phyloP scores from a whole-genome alignment of 2,888 invertebrate species.

The Limenitis camilla region DNA sequence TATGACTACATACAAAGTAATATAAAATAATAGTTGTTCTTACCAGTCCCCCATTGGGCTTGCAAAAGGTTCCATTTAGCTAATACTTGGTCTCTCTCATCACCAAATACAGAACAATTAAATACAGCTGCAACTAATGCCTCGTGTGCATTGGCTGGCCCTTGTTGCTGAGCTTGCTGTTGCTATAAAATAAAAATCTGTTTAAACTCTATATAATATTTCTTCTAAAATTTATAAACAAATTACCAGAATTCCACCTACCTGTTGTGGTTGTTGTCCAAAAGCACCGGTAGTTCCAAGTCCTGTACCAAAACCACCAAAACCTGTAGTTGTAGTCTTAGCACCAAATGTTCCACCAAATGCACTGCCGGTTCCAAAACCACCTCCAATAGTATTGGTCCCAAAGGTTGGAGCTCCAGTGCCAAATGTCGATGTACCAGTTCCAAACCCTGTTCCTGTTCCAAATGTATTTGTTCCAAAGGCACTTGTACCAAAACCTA shows the following conservation, averaged over 20 bases:
- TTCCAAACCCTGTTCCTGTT: slow-evolving; percentile 45
- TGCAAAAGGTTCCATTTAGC: slow-evolving; percentile 97
- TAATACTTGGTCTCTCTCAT: slow-evolving; percentile 94
- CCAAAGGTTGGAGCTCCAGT: slow-evolving; percentile 46
- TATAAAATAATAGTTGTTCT: slow-evolving; percentile 24
- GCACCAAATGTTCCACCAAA: slow-evolving; percentile 64
- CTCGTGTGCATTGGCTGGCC: slow-evolving; percentile 77
- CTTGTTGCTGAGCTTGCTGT: slow-evolving; percentile 69
- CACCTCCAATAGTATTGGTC: slow-evolving; percentile 47
- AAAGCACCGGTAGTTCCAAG: slow-evolving; percentile 58
- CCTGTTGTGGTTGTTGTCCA: slow-evolving; percentile 53
- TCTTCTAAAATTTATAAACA: not conserved
- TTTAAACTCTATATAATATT: no score
- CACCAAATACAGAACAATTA: slow-evolving; percentile 90
- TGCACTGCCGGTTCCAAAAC: slow-evolving; percentile 52
- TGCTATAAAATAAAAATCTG: slow-evolving; percentile 36
- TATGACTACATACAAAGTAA: slow-evolving; percentile 6
- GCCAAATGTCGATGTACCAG: slow-evolving; percentile 46
- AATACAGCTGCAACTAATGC: slow-evolving; percentile 83
- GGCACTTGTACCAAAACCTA: slow-evolving; percentile 49
- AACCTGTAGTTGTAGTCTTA: slow-evolving; percentile 57
- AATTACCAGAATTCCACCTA: no score
- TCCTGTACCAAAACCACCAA: slow-evolving; percentile 63
- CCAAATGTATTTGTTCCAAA: slow-evolving; percentile 46
- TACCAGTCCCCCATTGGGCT: slow-evolving; percentile 89